Evolutionary conservation across 1,140 invertebrate genomes (phyloP).

Genomic region (Galendromus occidentalis): DNA sequence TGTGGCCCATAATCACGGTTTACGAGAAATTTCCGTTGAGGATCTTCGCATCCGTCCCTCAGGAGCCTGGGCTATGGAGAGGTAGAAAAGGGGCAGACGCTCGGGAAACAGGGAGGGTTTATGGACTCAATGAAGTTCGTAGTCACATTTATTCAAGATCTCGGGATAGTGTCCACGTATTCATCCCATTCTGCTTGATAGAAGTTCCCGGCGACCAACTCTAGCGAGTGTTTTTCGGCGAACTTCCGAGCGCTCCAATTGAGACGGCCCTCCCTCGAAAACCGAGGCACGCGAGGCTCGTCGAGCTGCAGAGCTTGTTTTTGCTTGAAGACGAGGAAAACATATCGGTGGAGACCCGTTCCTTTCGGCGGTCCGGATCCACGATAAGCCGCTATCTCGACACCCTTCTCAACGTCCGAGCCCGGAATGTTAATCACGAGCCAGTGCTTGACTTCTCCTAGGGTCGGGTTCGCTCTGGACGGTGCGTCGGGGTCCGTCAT

Average conservation of each 20-base stretch:
- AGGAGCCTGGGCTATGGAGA: too few relatives aligned
- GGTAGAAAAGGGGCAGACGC: too few relatives aligned
- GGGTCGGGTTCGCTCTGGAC: constrained; percentile 16
- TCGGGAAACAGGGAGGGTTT: too few relatives aligned
- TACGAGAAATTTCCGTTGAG: too few relatives aligned
- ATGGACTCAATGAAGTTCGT: too few relatives aligned
- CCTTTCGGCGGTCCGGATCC: constrained; percentile 18
- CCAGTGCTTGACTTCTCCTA: constrained; percentile 19
- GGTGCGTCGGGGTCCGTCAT: constrained; percentile 21
- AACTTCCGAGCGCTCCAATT: constrained; percentile 26
- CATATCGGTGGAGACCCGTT: constrained; percentile 20
- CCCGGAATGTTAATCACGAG: constrained; percentile 21
- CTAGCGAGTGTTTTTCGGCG: constrained; percentile 25
- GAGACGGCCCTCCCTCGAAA: constrained; percentile 22
- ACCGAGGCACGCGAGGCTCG: constrained; percentile 40
- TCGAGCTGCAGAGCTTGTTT: constrained; percentile 33
- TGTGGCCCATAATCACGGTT: too few relatives aligned
- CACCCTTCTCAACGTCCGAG: constrained; percentile 17
- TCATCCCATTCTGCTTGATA: constrained; percentile 31
- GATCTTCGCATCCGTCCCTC: too few relatives aligned
- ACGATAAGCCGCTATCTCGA: constrained; percentile 17
- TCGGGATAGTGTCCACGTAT: constrained; percentile 23
- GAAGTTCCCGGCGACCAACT: constrained; percentile 30
- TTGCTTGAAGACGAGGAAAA: constrained; percentile 20
- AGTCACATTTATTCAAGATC: too few relatives aligned